phyloP scores from a whole-genome alignment of 92 coral and sea anemone species.

The Paragorgia papillata region DNA sequence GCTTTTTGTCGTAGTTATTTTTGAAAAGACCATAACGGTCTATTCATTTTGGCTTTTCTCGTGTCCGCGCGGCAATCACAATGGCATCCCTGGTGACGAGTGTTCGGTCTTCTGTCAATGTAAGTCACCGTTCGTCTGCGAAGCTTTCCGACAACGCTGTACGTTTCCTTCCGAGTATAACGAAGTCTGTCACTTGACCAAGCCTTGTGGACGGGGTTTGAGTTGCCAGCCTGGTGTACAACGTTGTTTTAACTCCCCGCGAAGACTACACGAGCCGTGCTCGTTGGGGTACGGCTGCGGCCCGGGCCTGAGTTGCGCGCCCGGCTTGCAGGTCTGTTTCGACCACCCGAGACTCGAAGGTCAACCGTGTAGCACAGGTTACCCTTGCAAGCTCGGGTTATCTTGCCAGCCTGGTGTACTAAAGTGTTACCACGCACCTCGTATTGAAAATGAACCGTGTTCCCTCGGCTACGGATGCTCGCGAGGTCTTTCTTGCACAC shows the following conservation, averaged over 20 bases:
- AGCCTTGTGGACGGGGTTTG: conserved; percentile 78
- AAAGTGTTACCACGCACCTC: conserved; percentile 80
- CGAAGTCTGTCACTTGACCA: conserved; percentile 84
- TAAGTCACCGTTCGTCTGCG: conserved; percentile 78
- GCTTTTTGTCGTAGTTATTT: neutral
- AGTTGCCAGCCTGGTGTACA: conserved; percentile 99
- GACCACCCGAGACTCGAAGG: conserved; percentile 69
- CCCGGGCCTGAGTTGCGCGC: conserved; percentile 89
- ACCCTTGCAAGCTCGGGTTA: conserved; percentile 74
- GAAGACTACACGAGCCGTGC: conserved; percentile 85
- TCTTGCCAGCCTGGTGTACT: conserved; percentile 92
- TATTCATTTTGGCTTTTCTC: conserved; percentile 79
- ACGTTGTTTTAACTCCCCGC: conserved; percentile 88
- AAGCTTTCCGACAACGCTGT: conserved; percentile 87
- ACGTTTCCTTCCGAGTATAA: conserved; percentile 67
- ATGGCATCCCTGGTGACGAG: conserved; percentile 79
- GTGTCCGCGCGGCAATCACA: conserved; percentile 91
- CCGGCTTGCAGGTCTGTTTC: conserved; percentile 81
- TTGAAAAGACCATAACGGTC: neutral
- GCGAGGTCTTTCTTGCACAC: conserved; percentile 70
- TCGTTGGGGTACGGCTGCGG: conserved; percentile 80
- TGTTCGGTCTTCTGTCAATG: conserved; percentile 94
- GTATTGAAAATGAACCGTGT: conserved; percentile 83
- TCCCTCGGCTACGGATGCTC: conserved; percentile 86
- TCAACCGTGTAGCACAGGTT: conserved; percentile 89